phyloP scores from a whole-genome alignment of 2,797 vertebrate genomes.

The Falco peregrinus region DNA sequence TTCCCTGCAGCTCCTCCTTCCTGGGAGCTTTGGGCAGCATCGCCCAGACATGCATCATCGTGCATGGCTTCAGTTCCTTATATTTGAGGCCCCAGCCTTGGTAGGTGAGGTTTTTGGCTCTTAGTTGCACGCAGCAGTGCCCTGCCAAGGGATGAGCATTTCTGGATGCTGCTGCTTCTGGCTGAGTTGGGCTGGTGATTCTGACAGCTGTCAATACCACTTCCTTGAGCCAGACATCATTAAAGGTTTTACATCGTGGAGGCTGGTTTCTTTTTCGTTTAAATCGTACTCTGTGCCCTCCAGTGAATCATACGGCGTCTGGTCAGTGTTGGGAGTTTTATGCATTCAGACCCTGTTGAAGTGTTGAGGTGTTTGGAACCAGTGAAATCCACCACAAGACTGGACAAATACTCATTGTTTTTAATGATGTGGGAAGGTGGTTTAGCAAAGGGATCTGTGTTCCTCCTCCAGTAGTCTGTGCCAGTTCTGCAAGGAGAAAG shows the following conservation, averaged over 20 bases:
- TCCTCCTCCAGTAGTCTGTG: too few species aligned
- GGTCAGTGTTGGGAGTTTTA: too few species aligned
- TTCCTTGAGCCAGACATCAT: not conserved
- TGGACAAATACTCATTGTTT: too few species aligned
- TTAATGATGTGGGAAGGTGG: too few species aligned
- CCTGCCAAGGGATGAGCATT: not conserved
- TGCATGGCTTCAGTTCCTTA: not conserved
- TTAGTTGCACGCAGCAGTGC: accelerated
- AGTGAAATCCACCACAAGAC: too few species aligned
- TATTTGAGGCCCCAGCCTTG: not conserved
- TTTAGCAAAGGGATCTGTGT: too few species aligned
- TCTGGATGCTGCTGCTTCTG: not conserved
- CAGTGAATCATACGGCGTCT: too few species aligned
- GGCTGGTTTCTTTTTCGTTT: not conserved
- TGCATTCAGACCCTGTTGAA: too few species aligned
- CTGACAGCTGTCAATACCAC: not conserved
- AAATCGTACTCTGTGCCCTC: not conserved
- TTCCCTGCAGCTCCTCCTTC: not conserved
- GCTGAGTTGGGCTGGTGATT: not conserved
- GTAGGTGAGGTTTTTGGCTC: not conserved
- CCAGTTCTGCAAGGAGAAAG: too few species aligned
- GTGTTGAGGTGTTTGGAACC: too few species aligned
- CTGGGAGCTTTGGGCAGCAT: not conserved
- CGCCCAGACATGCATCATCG: not conserved
- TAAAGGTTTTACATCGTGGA: not conserved